phyloP scores from a whole-genome alignment of 2,888 invertebrate genomes.

The Chymomyza amoena region DNA sequence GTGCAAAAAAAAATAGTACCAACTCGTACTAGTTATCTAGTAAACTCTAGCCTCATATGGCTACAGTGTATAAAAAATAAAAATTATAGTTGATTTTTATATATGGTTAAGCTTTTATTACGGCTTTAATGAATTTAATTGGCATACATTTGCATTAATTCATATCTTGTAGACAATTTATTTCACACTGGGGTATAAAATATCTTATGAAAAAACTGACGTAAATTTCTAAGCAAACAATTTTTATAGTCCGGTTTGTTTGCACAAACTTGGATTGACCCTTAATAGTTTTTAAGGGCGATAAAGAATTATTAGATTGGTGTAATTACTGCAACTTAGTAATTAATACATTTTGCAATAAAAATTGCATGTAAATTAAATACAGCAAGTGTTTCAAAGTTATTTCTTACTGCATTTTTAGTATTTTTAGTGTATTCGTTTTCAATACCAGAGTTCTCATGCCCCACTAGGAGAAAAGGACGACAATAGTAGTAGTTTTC shows the following conservation, averaged over 20 bases:
- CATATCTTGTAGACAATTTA: not conserved
- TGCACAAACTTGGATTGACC: slow-evolving; percentile 35
- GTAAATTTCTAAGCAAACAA: slow-evolving; percentile 36
- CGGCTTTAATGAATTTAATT: not conserved
- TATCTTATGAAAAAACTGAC: slow-evolving; percentile 59
- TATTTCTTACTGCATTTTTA: too few relatives aligned
- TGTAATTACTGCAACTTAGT: too few relatives aligned
- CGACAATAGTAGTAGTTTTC: too few relatives aligned
- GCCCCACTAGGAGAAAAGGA: too few relatives aligned
- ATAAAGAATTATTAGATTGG: too few relatives aligned
- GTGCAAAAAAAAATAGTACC: too few relatives aligned
- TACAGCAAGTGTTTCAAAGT: too few relatives aligned
- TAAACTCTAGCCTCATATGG: not conserved
- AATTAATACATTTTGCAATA: too few relatives aligned
- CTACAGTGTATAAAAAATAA: not conserved
- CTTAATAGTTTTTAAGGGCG: not conserved
- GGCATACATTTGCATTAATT: slow-evolving; percentile 15
- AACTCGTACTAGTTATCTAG: too few relatives aligned
- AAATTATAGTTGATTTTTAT: not conserved
- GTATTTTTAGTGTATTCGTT: too few relatives aligned
- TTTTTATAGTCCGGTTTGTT: not conserved
- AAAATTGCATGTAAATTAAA: too few relatives aligned
- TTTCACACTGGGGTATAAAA: not conserved
- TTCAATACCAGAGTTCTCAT: too few relatives aligned
- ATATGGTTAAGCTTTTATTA: not conserved